Evolutionary conservation across 2,113 vertebrate species (phyloP).

Genomic region (Tychaedon coryphoeus): DNA sequence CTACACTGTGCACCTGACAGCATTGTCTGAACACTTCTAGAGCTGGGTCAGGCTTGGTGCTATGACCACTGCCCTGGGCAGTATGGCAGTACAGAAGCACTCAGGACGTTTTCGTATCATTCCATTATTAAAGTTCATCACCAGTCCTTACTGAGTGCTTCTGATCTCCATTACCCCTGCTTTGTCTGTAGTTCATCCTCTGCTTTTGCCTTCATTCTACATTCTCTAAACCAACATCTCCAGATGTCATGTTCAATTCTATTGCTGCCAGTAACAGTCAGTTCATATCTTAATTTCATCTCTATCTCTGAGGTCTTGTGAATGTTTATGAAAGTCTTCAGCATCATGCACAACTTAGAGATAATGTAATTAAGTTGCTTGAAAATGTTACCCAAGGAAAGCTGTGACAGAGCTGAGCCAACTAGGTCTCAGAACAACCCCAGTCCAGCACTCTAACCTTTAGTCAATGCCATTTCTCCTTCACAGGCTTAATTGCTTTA

Average conservation of each 20-base stretch:
- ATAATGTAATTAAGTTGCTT: not conserved
- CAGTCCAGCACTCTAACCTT: not conserved
- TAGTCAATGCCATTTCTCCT: not conserved
- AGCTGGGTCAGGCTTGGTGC: not conserved
- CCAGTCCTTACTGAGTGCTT: not conserved
- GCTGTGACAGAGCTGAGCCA: not conserved
- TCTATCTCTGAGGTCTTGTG: not conserved
- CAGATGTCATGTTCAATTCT: not conserved
- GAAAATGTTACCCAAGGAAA: not conserved
- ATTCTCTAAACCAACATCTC: not conserved
- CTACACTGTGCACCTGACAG: not conserved
- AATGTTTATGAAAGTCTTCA: not conserved
- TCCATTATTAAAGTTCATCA: not conserved
- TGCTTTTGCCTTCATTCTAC: not conserved
- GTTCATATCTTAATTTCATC: not conserved
- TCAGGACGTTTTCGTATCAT: not conserved
- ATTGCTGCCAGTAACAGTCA: not conserved
- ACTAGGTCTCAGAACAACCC: not conserved
- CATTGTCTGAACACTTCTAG: fast-evolving
- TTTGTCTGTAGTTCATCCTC: not conserved
- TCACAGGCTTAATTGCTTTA: not conserved
- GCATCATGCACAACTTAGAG: not conserved
- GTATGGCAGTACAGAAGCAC: not conserved
- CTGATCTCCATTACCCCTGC: not conserved
- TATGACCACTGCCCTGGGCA: not conserved